Percentiles rank a stretch among this genome's conserved stretches.
Evolutionary conservation across 2,888 invertebrate genomes (phyloP).

Genomic region (Dasysyrphus albostriatus): DNA sequence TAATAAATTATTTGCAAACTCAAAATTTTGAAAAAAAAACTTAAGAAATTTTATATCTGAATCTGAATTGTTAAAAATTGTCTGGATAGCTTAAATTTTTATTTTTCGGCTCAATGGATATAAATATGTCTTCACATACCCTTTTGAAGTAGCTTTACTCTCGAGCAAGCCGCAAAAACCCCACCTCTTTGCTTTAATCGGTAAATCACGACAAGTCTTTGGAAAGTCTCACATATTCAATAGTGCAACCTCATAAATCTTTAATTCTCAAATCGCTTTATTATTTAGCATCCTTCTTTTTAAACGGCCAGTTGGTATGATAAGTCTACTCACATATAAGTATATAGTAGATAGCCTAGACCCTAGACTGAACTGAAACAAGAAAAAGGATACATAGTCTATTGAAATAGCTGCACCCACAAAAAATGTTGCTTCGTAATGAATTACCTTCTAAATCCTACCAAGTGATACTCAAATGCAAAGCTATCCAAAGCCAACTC

Average conservation of each 20-base stretch:
- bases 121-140: too few species aligned
- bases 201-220: conserved; percentile 31
- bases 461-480: conserved; percentile 60
- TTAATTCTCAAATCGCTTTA: conserved; percentile 39
- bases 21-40: too few species aligned
- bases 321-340: too few species aligned
- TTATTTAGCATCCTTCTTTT: conserved; percentile 33
- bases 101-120: too few species aligned
- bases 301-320: background rate
- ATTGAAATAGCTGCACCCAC: conserved; percentile 41
- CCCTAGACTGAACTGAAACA: background rate
- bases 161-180: background rate
- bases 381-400: conserved; percentile 37
- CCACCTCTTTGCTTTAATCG: background rate
- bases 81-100: too few species aligned
- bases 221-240: conserved; percentile 35
- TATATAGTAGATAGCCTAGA: too few species aligned
- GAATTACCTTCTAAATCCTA: conserved; percentile 63
- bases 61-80: too few species aligned
- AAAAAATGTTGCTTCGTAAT: conserved; percentile 41
- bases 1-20: too few species aligned
- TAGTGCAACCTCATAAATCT: conserved; percentile 55
- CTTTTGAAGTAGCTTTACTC: background rate
- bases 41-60: too few species aligned
- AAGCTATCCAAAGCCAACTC: conserved; percentile 46